Evolutionary conservation across 2,888 invertebrate species (phyloP).

Genomic region (Microctonus aethiopoides): DNA sequence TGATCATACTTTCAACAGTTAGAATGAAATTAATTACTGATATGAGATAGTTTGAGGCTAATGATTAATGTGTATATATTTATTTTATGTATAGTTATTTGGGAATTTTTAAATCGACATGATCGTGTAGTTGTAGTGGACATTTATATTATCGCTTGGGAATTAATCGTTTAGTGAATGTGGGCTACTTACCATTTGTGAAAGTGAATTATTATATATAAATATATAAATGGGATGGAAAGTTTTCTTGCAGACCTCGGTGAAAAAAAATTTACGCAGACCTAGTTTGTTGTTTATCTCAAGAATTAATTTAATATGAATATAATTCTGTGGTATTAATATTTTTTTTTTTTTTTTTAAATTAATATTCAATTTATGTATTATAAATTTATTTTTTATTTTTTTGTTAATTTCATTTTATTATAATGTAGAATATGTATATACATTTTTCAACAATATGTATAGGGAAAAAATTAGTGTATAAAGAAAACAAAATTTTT

Average conservation of each 20-base stretch:
- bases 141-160: background rate
- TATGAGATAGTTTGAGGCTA: background rate
- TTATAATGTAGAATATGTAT: no score
- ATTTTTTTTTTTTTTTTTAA: no score
- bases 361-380: no score
- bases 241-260: background rate
- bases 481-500: background rate
- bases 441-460: background rate
- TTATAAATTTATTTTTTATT: background rate
- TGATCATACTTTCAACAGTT: no score
- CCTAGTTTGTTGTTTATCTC: no score
- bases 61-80: background rate
- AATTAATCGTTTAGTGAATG: background rate
- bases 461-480: background rate
- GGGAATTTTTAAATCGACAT: background rate
- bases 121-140: background rate
- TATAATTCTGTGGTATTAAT: no score
- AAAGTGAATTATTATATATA: background rate
- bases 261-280: background rate
- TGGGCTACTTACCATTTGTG: background rate
- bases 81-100: background rate
- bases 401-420: background rate
- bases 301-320: no score
- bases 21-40: background rate
- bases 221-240: background rate